phyloP scores from a whole-genome alignment of 2,888 invertebrate genomes.

The Chrysolina oricalcia region DNA sequence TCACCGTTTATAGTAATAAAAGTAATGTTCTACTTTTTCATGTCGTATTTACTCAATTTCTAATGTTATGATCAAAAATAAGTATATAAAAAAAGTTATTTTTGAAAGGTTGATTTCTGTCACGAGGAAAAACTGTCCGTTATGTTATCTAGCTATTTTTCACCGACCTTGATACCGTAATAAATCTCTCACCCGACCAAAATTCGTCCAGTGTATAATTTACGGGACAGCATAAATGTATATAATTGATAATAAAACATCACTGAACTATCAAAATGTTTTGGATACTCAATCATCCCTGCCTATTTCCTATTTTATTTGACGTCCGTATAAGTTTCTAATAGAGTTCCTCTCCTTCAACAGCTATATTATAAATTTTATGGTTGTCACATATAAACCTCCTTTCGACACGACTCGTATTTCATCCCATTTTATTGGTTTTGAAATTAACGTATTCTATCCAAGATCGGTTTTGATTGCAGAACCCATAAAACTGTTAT shows the following conservation, averaged over 20 bases:
- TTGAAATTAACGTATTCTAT: constrained; percentile 53
- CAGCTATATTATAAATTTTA: constrained; percentile 55
- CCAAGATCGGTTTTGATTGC: constrained; percentile 49
- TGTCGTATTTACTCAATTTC: too few species aligned
- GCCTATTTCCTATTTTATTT: constrained; percentile 23
- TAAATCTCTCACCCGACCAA: too few species aligned
- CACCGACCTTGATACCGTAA: too few species aligned
- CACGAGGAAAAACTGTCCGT: too few species aligned
- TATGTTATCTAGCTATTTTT: too few species aligned
- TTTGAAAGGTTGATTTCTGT: too few species aligned
- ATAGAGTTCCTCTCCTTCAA: constrained; percentile 35
- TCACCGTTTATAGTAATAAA: too few species aligned
- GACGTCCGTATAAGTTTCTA: constrained; percentile 26
- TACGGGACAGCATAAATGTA: too few species aligned
- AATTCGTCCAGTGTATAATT: too few species aligned
- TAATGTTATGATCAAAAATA: too few species aligned
- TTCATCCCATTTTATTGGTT: constrained; percentile 52
- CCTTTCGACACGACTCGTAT: constrained; percentile 45
- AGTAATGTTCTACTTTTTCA: too few species aligned
- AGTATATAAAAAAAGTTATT: too few species aligned
- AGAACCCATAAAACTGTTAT: constrained; percentile 54
- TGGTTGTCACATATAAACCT: constrained; percentile 46
- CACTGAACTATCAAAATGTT: not conserved
- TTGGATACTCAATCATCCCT: not conserved
- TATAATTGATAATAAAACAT: not conserved